Conservation (phyloP, 1,140 invertebrate species). For the Arion vulgaris region DNA sequence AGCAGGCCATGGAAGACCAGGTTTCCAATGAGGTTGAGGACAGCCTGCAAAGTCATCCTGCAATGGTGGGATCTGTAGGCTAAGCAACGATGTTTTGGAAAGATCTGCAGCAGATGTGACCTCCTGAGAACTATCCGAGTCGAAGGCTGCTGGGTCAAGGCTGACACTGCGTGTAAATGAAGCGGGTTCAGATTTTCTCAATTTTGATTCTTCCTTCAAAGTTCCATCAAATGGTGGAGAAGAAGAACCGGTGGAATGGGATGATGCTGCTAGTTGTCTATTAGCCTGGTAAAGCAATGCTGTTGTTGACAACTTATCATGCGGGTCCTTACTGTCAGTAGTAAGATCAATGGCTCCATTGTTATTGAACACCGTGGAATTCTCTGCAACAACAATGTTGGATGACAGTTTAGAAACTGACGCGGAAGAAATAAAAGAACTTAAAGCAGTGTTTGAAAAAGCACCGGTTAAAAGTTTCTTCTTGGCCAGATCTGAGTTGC, state of each 20-base stretch:
- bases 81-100: slow-evolving; percentile 21
- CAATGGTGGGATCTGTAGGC: background rate
- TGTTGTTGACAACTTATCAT: background rate
- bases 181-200: background rate
- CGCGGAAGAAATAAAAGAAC: background rate
- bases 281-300: slow-evolving; percentile 1
- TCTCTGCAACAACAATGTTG: background rate
- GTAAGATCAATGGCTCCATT: slow-evolving; percentile 12
- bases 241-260: background rate
- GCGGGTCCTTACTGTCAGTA: slow-evolving; percentile 9
- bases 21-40: slow-evolving; percentile 12
- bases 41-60: background rate
- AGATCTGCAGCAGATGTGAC: slow-evolving; percentile 21
- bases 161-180: background rate
- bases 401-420: background rate
- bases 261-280: background rate
- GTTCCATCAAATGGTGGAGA: background rate
- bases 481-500: background rate
- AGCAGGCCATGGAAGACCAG: background rate
- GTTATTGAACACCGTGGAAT: background rate
- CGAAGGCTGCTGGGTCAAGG: slow-evolving; percentile 1
- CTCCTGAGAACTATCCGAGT: slow-evolving; percentile 7
- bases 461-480: background rate
- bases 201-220: background rate
- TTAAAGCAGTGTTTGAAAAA: background rate